Percentiles rank a stretch among this genome's conserved stretches.
Conservation (phyloP, 2,797 vertebrate genomes). For the Pelobates cultripes region DNA sequence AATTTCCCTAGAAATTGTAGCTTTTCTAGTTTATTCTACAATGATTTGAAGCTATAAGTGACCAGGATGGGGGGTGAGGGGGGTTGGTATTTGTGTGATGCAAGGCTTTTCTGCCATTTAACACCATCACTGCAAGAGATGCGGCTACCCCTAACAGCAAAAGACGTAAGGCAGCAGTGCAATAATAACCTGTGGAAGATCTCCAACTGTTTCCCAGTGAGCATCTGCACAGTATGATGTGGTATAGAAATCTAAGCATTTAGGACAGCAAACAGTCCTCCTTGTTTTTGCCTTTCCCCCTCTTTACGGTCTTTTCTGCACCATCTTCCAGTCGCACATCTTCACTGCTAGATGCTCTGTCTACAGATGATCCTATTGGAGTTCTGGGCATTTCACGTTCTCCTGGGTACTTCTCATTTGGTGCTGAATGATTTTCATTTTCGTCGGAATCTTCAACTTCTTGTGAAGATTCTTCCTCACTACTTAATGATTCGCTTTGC, state of each 20-base stretch:
- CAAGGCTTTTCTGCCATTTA: conserved; percentile 8
- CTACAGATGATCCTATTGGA: conserved; percentile 37
- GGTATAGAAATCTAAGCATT: conserved; percentile 16
- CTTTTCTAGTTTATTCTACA: not conserved
- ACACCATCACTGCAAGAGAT: not conserved
- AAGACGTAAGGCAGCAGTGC: conserved; percentile 19
- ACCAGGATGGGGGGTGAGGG: not conserved
- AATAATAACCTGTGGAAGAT: conserved; percentile 13
- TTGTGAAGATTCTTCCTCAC: conserved; percentile 19
- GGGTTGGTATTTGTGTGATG: not conserved
- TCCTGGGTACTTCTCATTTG: not conserved
- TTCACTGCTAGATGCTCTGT: conserved; percentile 52
- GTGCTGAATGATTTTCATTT: not conserved
- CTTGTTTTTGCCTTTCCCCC: conserved; percentile 78
- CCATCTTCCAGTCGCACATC: conserved; percentile 63
- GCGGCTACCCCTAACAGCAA: not conserved
- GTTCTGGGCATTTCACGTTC: conserved; percentile 8
- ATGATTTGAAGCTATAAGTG: not conserved
- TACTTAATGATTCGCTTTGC: not conserved
- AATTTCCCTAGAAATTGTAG: too few species aligned
- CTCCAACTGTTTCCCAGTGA: conserved; percentile 8
- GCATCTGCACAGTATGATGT: not conserved
- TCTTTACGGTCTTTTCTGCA: conserved; percentile 66
- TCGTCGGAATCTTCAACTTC: not conserved
- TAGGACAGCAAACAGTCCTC: conserved; percentile 87